Percentiles rank a stretch among this genome's conserved stretches.
phyloP scores from a whole-genome alignment of 2,888 invertebrate genomes.

The Neoaliturus tenellus region DNA sequence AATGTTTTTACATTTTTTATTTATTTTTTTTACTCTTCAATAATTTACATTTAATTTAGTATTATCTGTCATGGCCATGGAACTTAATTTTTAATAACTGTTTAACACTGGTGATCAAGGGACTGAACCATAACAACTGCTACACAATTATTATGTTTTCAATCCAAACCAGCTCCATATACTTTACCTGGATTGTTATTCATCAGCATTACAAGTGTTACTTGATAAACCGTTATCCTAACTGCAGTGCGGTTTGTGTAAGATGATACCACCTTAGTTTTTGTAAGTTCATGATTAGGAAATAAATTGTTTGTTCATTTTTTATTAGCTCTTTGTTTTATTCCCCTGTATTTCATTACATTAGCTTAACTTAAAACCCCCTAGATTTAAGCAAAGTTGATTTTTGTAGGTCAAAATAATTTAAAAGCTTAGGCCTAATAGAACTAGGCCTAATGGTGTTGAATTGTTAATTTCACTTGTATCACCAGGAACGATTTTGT shows the following conservation, averaged over 20 bases:
- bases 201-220: too few species aligned
- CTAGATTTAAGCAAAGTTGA: too few species aligned
- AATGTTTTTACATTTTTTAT: background rate
- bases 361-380: too few species aligned
- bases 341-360: background rate
- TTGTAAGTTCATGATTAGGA: constrained; percentile 26
- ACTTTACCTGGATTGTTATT: background rate
- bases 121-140: too few species aligned
- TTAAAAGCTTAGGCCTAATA: too few species aligned
- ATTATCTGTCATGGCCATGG: background rate
- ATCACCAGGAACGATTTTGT: too few species aligned
- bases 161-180: background rate
- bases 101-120: background rate
- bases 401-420: too few species aligned
- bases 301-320: constrained; percentile 43
- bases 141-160: background rate
- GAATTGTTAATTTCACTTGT: too few species aligned
- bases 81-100: background rate
- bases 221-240: background rate
- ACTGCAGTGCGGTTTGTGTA: background rate
- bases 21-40: background rate
- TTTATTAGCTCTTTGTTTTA: background rate
- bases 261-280: constrained; percentile 20
- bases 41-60: background rate
- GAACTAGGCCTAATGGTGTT: too few species aligned